Evolutionary conservation across 2,113 vertebrate genomes (phyloP).

Genomic region (Pavo muticus): DNA sequence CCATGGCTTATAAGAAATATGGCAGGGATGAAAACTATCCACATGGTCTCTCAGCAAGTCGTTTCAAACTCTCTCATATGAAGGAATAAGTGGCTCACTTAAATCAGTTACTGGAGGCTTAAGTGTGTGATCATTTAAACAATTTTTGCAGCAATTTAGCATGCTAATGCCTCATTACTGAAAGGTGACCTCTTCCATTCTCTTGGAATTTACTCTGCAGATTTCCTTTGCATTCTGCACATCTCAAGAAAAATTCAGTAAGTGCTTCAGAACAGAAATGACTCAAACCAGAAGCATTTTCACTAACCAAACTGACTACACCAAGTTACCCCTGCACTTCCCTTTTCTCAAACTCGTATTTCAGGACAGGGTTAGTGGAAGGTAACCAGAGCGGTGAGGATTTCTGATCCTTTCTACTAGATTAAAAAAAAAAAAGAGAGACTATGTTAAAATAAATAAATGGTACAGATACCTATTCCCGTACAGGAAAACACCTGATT

Average conservation of each 20-base stretch:
- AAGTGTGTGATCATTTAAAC: background rate
- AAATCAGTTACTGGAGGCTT: background rate
- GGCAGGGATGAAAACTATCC: background rate
- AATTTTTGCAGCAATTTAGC: background rate
- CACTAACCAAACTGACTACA: background rate
- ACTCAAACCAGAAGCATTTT: background rate
- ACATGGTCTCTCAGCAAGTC: background rate
- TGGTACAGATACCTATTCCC: background rate
- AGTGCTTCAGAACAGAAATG: background rate
- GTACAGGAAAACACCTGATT: background rate
- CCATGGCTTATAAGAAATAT: background rate
- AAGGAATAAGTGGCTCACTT: background rate
- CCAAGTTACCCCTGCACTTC: background rate
- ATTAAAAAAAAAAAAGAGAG: background rate
- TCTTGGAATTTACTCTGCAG: background rate
- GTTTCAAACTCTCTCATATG: background rate
- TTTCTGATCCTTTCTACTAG: background rate
- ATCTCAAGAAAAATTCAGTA: background rate
- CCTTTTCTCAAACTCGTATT: background rate
- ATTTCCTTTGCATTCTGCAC: background rate
- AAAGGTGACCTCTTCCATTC: background rate
- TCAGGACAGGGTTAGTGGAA: background rate
- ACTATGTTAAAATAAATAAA: no score
- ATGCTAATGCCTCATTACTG: background rate
- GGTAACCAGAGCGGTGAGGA: background rate